These are phyloP conservation scores for Philhelius pedissequus DNA, from an alignment of 2,888 invertebrate genomes.

Conservation along the genomic window DNA sequence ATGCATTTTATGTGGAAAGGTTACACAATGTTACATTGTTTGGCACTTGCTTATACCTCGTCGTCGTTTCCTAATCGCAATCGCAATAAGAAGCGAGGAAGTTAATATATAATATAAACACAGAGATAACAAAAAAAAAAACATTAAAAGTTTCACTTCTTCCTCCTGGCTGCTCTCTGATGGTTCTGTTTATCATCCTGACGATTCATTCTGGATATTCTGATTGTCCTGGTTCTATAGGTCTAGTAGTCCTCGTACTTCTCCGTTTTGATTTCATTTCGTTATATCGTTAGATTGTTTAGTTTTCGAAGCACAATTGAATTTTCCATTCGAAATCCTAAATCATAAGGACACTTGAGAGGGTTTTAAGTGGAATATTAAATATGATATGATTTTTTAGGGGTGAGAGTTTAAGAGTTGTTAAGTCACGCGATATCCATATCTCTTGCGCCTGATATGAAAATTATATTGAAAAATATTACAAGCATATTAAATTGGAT, in stretches of 20 bases:
- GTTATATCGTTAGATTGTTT: not conserved
- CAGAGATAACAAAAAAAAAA: constrained; percentile 7
- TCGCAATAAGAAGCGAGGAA: constrained; percentile 31
- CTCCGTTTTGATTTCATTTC: not conserved
- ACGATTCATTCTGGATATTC: not conserved
- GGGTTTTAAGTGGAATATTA: constrained; percentile 63
- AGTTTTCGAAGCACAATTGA: constrained; percentile 44
- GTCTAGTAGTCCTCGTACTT: not conserved
- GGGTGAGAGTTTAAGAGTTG: not conserved
- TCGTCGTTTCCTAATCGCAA: too few species aligned
- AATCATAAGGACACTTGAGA: constrained; percentile 60
- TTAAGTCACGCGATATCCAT: not conserved
- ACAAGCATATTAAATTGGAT: constrained; percentile 54
- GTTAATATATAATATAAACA: constrained; percentile 1
- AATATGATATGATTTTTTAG: constrained; percentile 49
- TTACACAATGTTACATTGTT: constrained; percentile 57
- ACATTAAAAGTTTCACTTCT: constrained; percentile 35
- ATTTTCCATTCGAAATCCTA: constrained; percentile 43
- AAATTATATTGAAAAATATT: constrained; percentile 21
- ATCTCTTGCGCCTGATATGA: constrained; percentile 5
- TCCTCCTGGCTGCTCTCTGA: not conserved
- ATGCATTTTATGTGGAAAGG: constrained; percentile 41
- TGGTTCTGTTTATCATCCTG: not conserved
- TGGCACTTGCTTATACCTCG: constrained; percentile 5
- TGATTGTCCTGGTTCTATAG: not conserved